phyloP scores from a whole-genome alignment of 1,140 invertebrate species.

The Rhagoletis pomonella region DNA sequence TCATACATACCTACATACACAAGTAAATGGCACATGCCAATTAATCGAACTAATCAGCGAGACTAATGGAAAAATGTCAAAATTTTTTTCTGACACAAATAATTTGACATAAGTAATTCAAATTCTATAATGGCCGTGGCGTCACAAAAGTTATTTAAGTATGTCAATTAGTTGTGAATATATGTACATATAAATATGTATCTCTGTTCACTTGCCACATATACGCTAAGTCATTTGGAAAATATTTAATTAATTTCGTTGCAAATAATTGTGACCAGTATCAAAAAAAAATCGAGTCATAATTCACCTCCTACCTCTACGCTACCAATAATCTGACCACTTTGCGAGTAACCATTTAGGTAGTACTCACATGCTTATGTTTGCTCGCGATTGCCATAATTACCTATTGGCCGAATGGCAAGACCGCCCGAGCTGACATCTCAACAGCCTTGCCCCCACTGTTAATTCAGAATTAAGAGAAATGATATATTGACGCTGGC shows the following conservation, averaged over 20 bases:
- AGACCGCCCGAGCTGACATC: no score
- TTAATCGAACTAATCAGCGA: no score
- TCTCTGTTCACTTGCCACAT: not conserved
- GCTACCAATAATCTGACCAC: conserved; percentile 52
- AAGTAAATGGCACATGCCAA: not conserved
- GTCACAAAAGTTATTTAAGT: conserved; percentile 15
- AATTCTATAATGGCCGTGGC: conserved; percentile 69
- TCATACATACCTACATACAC: not conserved
- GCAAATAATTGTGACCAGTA: conserved; percentile 62
- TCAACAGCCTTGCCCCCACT: no score
- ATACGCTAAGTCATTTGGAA: conserved; percentile 67
- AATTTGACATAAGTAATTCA: conserved; percentile 71
- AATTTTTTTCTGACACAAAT: conserved; percentile 62
- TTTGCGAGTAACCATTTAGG: no score
- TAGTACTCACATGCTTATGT: no score
- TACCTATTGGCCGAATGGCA: no score
- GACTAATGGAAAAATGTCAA: no score
- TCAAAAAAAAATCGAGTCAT: conserved; percentile 29
- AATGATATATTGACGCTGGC: no score
- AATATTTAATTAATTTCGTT: conserved; percentile 73
- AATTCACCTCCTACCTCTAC: conserved; percentile 45
- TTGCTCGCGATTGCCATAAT: no score
- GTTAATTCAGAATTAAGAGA: no score
- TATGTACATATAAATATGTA: conserved; percentile 56
- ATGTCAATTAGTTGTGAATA: not conserved